Evolutionary conservation across 2,113 vertebrate genomes (phyloP), one percentile per base, ranked within the genome.

Genomic region (Microtus richardsoni): DNA sequence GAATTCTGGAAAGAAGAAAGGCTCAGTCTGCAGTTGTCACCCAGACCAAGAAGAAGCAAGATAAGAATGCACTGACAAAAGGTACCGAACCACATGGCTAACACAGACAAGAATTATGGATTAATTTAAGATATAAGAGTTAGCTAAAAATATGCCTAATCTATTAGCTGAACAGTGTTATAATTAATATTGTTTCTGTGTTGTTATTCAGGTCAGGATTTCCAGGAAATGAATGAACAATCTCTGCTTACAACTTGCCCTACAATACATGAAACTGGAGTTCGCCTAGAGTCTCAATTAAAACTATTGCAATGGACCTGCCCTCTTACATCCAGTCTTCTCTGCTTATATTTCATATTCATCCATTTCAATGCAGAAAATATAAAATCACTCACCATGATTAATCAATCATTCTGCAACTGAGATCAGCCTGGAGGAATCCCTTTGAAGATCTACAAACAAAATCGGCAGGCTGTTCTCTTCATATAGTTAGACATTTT

Each of bases 381-480:
- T 74, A 96, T 47, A 96, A 94, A 96, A 47, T 17, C 71, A 88
- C 74, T 93, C 83, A 60, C 49, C 7, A 0, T 80, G 91, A 92
- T 91, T 94, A 95, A 95, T 95, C 95, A 96, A 88, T 93, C 36
- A 58, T 64, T 73, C 84, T 44, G 64, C 74, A 92, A 79, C 66
- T 74, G 73, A 5, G 0, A 94, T 58, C 75, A 94, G 92, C 39
- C 94, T 84, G 62, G 68, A 96, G 92, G 95, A 93, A 91, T 80
- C 58, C 7, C 89, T 95, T 83, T 88, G 88, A 94, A 91, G 68
- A 87, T 85, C 70, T n/a, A 94, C 66, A 96, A 94, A 97, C 58
- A 93, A 90, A 92, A 91, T 13, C 83, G 28, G 60, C 91, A 87
- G 73, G 54, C 24, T 95, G 66, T 33, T 19, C 62, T 26, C 30